Percentiles rank a stretch among this genome's conserved stretches.
Evolutionary conservation across 92 coral and sea anemone species (phyloP).

Genomic region (Porites cylindrica): DNA sequence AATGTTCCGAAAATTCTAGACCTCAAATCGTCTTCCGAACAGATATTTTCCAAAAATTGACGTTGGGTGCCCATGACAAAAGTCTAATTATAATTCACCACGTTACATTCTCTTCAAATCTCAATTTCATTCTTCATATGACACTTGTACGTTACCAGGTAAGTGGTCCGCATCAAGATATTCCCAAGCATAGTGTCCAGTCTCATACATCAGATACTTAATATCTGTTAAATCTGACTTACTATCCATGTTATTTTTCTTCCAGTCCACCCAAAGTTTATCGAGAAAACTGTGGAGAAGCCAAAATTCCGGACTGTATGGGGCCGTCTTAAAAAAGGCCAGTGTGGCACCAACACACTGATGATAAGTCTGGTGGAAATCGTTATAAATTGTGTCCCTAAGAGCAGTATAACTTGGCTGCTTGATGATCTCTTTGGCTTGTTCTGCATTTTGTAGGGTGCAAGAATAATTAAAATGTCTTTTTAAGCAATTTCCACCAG

Average conservation of each 20-base stretch:
- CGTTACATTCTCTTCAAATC: no score
- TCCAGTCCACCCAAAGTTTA: constrained; percentile 81
- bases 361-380: constrained; percentile 57
- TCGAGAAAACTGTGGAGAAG: constrained; percentile 78
- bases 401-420: constrained; percentile 33
- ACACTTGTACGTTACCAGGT: constrained; percentile 64
- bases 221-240: constrained; percentile 51
- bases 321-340: constrained; percentile 42
- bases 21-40: no score
- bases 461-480: constrained; percentile 50
- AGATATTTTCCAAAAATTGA: no score
- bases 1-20: no score
- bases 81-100: no score
- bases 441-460: constrained; percentile 13
- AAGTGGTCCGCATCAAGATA: constrained; percentile 46
- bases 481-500: constrained; percentile 68
- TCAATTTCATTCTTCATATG: constrained; percentile 16
- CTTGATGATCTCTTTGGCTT: not conserved
- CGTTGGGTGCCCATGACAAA: no score
- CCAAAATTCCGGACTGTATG: constrained; percentile 68
- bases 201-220: constrained; percentile 49
- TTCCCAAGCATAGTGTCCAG: constrained; percentile 45
- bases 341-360: constrained; percentile 64
- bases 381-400: constrained; percentile 31
- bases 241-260: constrained; percentile 28